A percentile compares a stretch with the other conserved stretches of the same genome.
phyloP scores from a whole-genome alignment of 1,140 invertebrate genomes.

The Drosophila nebulosa region DNA sequence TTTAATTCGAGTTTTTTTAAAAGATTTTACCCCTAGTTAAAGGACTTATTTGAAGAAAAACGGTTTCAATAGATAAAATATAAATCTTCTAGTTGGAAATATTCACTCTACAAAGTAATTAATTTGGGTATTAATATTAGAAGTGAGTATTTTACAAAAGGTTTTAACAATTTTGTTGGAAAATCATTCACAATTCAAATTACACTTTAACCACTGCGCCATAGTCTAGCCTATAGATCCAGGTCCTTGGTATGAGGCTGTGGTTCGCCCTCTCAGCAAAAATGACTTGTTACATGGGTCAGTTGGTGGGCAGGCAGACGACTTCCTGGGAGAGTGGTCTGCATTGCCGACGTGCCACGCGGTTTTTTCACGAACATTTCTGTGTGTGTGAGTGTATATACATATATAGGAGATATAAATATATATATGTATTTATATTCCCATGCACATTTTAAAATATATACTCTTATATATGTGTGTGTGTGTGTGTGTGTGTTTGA shows the following conservation, averaged over 20 bases:
- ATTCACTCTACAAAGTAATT: too few species aligned
- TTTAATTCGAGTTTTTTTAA: too few species aligned
- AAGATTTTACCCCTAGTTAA: too few species aligned
- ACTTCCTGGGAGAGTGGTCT: constrained; percentile 36
- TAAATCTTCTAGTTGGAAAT: too few species aligned
- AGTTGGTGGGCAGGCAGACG: constrained; percentile 30
- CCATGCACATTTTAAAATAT: neutral
- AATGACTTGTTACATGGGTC: constrained; percentile 48
- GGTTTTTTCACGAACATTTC: constrained; percentile 26
- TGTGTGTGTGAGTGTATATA: constrained; percentile 12
- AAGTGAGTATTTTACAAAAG: too few species aligned
- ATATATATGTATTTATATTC: constrained; percentile 18
- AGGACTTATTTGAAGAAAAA: too few species aligned
- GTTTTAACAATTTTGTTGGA: too few species aligned
- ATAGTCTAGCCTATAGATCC: neutral
- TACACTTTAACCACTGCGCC: neutral
- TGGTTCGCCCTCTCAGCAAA: neutral
- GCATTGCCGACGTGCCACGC: constrained; percentile 39
- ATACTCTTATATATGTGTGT: constrained; percentile 20
- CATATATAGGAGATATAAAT: too few species aligned
- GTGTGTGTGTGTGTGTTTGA: constrained; percentile 9
- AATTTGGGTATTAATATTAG: too few species aligned
- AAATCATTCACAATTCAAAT: neutral
- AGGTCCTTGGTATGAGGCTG: neutral
- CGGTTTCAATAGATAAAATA: too few species aligned